A percentile compares a stretch with the other conserved stretches of the same genome.
These are phyloP conservation scores for Ranitomeya imitator DNA, from an alignment of 2,113 vertebrate genomes.

Conservation along the genomic window DNA sequence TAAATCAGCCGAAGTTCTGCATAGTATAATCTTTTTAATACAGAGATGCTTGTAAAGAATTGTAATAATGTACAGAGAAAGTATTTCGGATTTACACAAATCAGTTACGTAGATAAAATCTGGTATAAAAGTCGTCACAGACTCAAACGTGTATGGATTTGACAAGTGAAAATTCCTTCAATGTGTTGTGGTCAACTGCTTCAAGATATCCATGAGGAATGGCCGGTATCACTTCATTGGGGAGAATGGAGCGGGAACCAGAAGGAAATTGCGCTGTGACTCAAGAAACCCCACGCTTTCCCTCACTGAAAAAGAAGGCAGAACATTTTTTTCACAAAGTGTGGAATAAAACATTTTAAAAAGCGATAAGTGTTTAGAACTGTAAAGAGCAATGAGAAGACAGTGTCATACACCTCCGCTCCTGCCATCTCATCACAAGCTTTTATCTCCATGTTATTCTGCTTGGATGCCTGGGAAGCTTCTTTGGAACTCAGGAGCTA, in stretches of 20 bases:
- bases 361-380: background rate
- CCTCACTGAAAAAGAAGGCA: conserved; percentile 74
- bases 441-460: no score
- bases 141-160: background rate
- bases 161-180: background rate
- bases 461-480: no score
- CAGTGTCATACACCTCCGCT: no score
- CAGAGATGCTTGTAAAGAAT: background rate
- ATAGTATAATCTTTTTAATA: background rate
- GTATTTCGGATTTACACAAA: background rate
- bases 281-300: conserved; percentile 79
- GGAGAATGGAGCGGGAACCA: conserved; percentile 71
- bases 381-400: no score
- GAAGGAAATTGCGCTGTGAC: conserved; percentile 80
- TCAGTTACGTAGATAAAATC: background rate
- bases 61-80: background rate
- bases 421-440: no score
- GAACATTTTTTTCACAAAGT: background rate
- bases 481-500: no score
- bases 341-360: background rate
- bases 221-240: conserved; percentile 32
- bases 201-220: background rate
- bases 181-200: background rate
- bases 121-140: background rate
- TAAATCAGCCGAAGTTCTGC: no score